Percentiles rank a stretch among this genome's conserved stretches.
These are phyloP conservation scores for Agriopis leucophaearia DNA, from an alignment of 2,888 invertebrate genomes.

Conservation along the genomic window DNA sequence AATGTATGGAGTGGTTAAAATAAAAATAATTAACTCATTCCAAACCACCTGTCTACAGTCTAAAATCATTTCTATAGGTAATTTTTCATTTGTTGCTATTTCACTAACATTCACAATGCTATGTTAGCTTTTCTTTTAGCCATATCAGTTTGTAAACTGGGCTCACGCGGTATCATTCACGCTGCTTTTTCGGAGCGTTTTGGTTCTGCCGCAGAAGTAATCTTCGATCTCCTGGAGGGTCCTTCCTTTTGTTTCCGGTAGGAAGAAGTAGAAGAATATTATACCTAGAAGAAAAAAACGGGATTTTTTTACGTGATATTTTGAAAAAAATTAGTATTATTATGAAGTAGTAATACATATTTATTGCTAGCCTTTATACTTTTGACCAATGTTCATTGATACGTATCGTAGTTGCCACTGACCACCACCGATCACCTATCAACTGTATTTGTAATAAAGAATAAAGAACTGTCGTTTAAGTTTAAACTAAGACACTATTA, in stretches of 20 bases:
- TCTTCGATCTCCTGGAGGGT: conserved; percentile 90
- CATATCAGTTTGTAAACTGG: conserved; percentile 15
- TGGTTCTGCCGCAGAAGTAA: conserved; percentile 88
- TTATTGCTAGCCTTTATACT: too few relatives aligned
- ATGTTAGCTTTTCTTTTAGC: background rate
- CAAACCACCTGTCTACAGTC: background rate
- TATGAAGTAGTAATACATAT: too few relatives aligned
- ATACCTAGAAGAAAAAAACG: conserved; percentile 72
- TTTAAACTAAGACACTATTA: too few relatives aligned
- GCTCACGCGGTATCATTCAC: conserved; percentile 59
- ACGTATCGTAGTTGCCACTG: too few relatives aligned
- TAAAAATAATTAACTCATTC: conserved; percentile 4
- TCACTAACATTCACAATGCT: conserved; percentile 2
- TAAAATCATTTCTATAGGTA: background rate
- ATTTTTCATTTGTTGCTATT: background rate
- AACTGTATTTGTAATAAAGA: too few relatives aligned
- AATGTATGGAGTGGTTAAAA: too few relatives aligned
- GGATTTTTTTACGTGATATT: too few relatives aligned
- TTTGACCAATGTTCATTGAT: too few relatives aligned
- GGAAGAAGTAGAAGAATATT: conserved; percentile 87
- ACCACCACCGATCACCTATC: too few relatives aligned
- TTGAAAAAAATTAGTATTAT: too few relatives aligned
- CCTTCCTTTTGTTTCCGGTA: conserved; percentile 90
- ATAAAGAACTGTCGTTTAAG: too few relatives aligned
- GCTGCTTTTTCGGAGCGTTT: conserved; percentile 76